A percentile compares a stretch with the other conserved stretches of the same genome.
These are phyloP conservation scores for Ophiodon elongatus DNA, from an alignment of 2,113 vertebrate species.

Conservation along the genomic window DNA sequence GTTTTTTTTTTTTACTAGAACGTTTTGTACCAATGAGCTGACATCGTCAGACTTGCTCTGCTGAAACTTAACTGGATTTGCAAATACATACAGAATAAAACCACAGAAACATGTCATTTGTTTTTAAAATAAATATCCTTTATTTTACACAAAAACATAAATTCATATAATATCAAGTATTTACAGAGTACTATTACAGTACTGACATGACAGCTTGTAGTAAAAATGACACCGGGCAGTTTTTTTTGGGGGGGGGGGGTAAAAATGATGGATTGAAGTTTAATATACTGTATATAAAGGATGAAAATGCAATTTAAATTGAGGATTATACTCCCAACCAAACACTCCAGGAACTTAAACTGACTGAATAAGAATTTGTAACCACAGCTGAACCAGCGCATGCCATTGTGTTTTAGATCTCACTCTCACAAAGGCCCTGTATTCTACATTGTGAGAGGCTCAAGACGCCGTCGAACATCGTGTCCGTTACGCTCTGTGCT, in stretches of 20 bases:
- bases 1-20: neutral
- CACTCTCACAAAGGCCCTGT: conserved; percentile 18
- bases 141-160: conserved; percentile 54
- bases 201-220: neutral
- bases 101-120: neutral
- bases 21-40: neutral
- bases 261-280: neutral
- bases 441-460: neutral
- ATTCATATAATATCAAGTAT: conserved; percentile 44
- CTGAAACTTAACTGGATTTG: conserved; percentile 14
- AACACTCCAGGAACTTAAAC: neutral
- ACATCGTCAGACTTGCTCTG: neutral
- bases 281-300: neutral
- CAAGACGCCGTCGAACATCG: no score
- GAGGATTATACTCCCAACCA: neutral
- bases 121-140: conserved; percentile 63
- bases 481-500: neutral
- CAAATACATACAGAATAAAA: conserved; percentile 36
- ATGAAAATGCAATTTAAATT: neutral
- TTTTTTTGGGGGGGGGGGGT: no score
- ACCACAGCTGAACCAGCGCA: conserved; percentile 18
- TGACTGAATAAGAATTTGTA: neutral
- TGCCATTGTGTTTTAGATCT: neutral
- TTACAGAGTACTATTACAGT: conserved; percentile 46
- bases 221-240: neutral